Evolutionary conservation across 2,797 vertebrate genomes (phyloP), one percentile per base, ranked within the genome.

Genomic region (Myoxocephalus aenaeus): DNA sequence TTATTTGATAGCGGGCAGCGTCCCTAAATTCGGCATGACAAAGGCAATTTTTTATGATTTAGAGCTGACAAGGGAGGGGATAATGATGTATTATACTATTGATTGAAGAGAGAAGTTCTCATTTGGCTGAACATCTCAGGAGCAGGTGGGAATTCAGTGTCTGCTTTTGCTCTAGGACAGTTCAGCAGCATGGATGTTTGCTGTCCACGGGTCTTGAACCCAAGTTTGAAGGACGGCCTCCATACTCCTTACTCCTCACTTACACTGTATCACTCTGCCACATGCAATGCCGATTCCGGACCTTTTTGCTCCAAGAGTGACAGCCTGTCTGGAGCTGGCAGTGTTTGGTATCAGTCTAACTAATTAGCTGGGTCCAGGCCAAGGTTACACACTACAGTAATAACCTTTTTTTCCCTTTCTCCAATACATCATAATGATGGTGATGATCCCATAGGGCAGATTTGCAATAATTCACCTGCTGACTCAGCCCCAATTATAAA

Each of bases 341-440:
- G 51, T 58, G 68, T 81, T 79, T 57, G 63, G 53, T 58, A 75
- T 69, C 57, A 70, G 58, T 84, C 73, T 40, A 11, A 65, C 74
- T 80, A 83, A 87, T 84, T 75, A 87, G 73, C 75, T 32, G 63
- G 27, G 64, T 74, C 59, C 63, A 64, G 68, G 58, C 74, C 78
- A 82, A 87, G 84, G 86, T 83, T 82, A 80, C 66, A 63, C 71
- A 42, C 46, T 36, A 42, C 36, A 65, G 65, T 80, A 78, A 88
- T 76, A 70, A 86, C 70, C 72, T 13, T 77, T 83, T 79, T 71
- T 72, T 74, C 65, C 15, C 74, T 67, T n/a, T n/a, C 62, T 17
- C 64, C 70, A 57, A 68, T 87, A 79, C 70, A 86, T 86, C 85
- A 83, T 86, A 82, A 91, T 84, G 84, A 89, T 79, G 56, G 57